phyloP scores from a whole-genome alignment of 2,113 vertebrate genomes.

The Thinocorus orbignyianus region DNA sequence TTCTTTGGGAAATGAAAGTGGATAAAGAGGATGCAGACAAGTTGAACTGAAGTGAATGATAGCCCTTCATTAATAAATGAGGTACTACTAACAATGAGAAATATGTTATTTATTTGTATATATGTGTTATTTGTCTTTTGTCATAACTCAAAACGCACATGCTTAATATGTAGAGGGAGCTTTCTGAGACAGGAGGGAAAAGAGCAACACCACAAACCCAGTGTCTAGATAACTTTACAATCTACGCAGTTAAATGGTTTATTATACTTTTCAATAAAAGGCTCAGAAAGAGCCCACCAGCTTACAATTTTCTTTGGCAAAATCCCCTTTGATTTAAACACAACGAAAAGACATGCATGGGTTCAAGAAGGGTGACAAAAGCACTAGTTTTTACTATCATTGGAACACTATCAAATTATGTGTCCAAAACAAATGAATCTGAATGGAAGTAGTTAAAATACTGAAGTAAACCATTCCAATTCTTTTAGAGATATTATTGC shows the following conservation, averaged over 20 bases:
- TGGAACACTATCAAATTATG: constrained; percentile 72
- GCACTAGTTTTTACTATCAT: constrained; percentile 75
- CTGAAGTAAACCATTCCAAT: constrained; percentile 67
- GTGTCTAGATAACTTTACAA: constrained; percentile 52
- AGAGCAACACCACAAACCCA: constrained; percentile 21
- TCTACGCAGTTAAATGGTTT: constrained; percentile 61
- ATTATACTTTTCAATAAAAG: constrained; percentile 69
- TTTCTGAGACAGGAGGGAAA: constrained; percentile 41
- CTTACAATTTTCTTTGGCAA: constrained; percentile 73
- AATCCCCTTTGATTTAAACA: constrained; percentile 55
- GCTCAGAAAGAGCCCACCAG: constrained; percentile 56
- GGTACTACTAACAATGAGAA: background rate
- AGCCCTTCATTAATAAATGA: background rate
- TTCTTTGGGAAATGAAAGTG: background rate
- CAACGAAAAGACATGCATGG: constrained; percentile 63
- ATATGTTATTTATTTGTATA: background rate
- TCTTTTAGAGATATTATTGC: constrained; percentile 73
- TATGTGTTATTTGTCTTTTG: background rate
- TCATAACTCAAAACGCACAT: background rate
- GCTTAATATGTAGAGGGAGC: background rate
- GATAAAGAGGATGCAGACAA: background rate
- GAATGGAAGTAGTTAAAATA: constrained; percentile 83
- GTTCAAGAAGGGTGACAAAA: constrained; percentile 78
- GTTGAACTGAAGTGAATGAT: background rate
- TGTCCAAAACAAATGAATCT: constrained; percentile 82